Conservation (phyloP, 2,888 invertebrate genomes). For the Mythimna vitellina region DNA sequence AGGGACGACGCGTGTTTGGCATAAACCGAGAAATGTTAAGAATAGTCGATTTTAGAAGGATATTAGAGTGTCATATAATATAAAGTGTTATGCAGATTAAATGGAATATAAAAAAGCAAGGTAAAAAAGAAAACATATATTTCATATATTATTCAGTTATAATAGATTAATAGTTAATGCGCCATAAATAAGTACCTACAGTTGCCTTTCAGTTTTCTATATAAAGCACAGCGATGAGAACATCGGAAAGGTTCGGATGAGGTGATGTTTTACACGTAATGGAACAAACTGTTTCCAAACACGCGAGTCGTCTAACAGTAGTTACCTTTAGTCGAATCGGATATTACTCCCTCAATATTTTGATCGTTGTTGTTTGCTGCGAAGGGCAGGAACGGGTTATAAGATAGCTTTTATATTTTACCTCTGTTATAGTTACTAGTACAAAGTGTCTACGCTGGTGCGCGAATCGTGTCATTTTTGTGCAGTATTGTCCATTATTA, state of each 20-base stretch:
- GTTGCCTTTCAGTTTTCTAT: constrained; percentile 8
- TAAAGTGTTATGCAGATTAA: constrained; percentile 35
- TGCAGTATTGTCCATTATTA: constrained; percentile 73
- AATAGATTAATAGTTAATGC: constrained; percentile 29
- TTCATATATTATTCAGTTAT: constrained; percentile 46
- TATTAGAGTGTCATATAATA: constrained; percentile 46
- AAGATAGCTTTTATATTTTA: constrained; percentile 86
- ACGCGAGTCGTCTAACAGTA: constrained; percentile 72
- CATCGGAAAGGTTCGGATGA: constrained; percentile 30
- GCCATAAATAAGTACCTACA: constrained; percentile 27
- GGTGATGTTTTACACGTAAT: constrained; percentile 34
- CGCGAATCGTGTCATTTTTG: constrained; percentile 70
- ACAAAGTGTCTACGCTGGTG: constrained; percentile 78
- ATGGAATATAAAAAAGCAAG: constrained; percentile 22
- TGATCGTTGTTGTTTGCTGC: constrained; percentile 82
- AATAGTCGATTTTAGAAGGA: constrained; percentile 47
- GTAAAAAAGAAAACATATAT: constrained; percentile 18
- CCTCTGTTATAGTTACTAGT: constrained; percentile 82
- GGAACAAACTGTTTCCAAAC: constrained; percentile 65
- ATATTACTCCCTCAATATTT: constrained; percentile 78
- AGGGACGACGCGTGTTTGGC: constrained; percentile 80
- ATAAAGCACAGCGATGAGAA: constrained; percentile 2
- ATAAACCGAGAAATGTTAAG: constrained; percentile 61
- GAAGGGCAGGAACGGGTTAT: constrained; percentile 78
- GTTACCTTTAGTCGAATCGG: constrained; percentile 75